Evolutionary conservation across 1,140 invertebrate genomes (phyloP).

Genomic region (Drosophila sp.): DNA sequence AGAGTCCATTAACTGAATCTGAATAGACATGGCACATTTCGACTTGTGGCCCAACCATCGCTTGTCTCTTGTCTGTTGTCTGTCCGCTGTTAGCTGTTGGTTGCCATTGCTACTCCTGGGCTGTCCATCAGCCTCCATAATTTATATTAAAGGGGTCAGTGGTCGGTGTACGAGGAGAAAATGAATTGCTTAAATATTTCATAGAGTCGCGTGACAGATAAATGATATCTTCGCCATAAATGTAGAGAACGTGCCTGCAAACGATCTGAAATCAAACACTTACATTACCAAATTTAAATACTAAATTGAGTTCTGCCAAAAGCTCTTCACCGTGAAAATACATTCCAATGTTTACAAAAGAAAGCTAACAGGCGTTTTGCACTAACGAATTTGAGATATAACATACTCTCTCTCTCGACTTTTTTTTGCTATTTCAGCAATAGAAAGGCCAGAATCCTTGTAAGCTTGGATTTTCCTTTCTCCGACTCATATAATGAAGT

Average conservation of each 20-base stretch:
- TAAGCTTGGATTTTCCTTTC: too few species aligned
- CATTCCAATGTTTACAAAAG: too few species aligned
- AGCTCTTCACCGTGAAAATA: too few species aligned
- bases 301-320: too few species aligned
- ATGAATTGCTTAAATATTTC: slow-evolving; percentile 46
- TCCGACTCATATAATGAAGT: too few species aligned
- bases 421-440: too few species aligned
- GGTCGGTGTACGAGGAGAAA: neutral
- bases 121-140: slow-evolving; percentile 38
- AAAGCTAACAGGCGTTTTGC: too few species aligned
- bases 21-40: slow-evolving; percentile 63
- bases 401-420: too few species aligned
- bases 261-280: neutral
- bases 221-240: slow-evolving; percentile 1
- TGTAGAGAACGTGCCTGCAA: neutral
- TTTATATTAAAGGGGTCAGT: slow-evolving; percentile 33
- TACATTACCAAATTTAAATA: too few species aligned
- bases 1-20: slow-evolving; percentile 70
- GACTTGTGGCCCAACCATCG: slow-evolving; percentile 18
- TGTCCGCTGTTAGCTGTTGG: slow-evolving; percentile 16
- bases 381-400: too few species aligned
- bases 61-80: slow-evolving; percentile 45
- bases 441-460: too few species aligned
- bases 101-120: neutral
- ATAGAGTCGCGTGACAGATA: slow-evolving; percentile 22